Conservation (phyloP, 2,797 vertebrate species). For the Botia almorhae region DNA sequence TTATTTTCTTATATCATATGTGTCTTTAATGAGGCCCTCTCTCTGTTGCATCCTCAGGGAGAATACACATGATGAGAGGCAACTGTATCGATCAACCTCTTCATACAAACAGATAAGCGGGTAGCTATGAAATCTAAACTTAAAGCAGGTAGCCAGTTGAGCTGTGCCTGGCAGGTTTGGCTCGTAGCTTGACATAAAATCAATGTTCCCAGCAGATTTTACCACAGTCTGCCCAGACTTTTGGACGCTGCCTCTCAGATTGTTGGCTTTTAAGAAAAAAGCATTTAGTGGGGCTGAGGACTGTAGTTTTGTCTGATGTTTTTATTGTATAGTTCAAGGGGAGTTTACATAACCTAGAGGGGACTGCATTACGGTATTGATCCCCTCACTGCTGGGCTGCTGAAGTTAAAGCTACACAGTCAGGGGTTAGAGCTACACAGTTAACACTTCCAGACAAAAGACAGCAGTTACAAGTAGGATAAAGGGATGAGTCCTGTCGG, state of each 20-base stretch:
- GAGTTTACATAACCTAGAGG: constrained; percentile 53
- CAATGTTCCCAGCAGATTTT: constrained; percentile 47
- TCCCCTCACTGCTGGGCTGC: constrained; percentile 49
- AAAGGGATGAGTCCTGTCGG: constrained; percentile 46
- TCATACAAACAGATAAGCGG: constrained; percentile 13
- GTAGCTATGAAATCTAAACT: constrained; percentile 26
- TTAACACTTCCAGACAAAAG: constrained; percentile 60
- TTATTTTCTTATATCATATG: not conserved
- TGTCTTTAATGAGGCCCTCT: not conserved
- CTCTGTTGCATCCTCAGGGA: not conserved
- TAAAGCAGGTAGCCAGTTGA: constrained; percentile 46
- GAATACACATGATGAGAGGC: not conserved
- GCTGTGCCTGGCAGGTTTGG: constrained; percentile 48
- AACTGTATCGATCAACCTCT: constrained; percentile 50
- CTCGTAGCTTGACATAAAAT: constrained; percentile 61
- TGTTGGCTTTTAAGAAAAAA: constrained; percentile 41
- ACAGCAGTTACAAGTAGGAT: constrained; percentile 45
- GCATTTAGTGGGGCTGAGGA: constrained; percentile 41
- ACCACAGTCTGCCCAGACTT: constrained; percentile 25
- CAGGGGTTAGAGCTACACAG: constrained; percentile 26
- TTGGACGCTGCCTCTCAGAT: not conserved
- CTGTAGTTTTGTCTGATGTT: constrained; percentile 25
- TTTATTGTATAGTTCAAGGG: constrained; percentile 32
- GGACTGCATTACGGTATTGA: constrained; percentile 50
- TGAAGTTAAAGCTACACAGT: constrained; percentile 48